Conservation (phyloP, 2,888 invertebrate species). For the Carterocephalus palaemon region DNA sequence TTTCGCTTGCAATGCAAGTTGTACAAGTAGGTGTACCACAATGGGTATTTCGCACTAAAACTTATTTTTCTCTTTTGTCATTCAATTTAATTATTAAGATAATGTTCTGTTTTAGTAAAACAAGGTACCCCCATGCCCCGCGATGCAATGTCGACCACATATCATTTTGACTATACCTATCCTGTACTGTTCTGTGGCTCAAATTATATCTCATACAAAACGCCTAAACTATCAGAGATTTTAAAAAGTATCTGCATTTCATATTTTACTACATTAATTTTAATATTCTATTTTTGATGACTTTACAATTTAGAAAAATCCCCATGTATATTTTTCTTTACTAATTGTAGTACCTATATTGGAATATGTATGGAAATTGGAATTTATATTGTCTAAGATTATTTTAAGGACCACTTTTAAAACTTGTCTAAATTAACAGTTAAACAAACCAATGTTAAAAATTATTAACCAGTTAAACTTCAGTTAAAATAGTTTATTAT, state of each 20-base stretch:
- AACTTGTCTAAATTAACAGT: conserved; percentile 17
- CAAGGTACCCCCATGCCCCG: no score
- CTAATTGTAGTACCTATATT: conserved; percentile 23
- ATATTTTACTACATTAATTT: conserved; percentile 39
- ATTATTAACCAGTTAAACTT: conserved; percentile 29
- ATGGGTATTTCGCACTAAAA: no score
- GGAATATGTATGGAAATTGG: conserved; percentile 29
- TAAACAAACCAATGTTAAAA: conserved; percentile 30
- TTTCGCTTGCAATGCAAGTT: no score
- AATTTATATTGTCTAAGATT: conserved; percentile 34
- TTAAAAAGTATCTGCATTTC: conserved; percentile 27
- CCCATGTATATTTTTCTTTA: conserved; percentile 34
- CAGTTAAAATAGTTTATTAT: conserved; percentile 34
- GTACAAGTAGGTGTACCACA: no score
- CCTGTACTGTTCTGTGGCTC: conserved; percentile 27
- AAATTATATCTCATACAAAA: conserved; percentile 16
- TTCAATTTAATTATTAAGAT: no score
- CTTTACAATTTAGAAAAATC: conserved; percentile 54
- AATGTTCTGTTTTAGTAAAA: no score
- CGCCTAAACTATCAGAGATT: conserved; percentile 18
- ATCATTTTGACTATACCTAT: conserved; percentile 61
- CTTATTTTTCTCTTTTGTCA: no score
- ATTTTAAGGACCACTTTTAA: conserved; percentile 37
- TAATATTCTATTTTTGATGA: conserved; percentile 60
- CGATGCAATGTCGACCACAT: conserved; percentile 52